Base-by-base conservation (phyloP, 2,797 vertebrate species). In the Acanthurus leucopareius region DNA sequence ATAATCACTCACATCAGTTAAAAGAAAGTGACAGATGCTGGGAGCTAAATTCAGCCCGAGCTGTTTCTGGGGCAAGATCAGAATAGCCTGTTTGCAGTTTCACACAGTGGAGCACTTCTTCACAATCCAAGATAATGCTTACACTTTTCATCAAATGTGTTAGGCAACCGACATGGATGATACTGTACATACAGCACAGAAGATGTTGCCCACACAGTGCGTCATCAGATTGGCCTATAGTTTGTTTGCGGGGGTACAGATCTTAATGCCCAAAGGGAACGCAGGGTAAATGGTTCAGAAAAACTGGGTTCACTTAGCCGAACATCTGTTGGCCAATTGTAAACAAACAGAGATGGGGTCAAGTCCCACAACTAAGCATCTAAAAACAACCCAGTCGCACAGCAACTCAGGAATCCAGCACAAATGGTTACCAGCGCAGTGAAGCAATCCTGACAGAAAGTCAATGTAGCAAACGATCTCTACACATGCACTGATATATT, bases 251-350 rank as follows among this genome's bases (percentile, higher is more conserved):
- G 78, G 85, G 67, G 69, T 75, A 78, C 75, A 60, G 58, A 87
- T 75, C 80, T 70, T 69, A 35, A 67, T 91, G 84, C 87, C 88
- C 52, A 25, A 86, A 82, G 90, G 91, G 67, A 80, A 85, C 70
- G 69, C 75, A 57, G 84, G 82, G 81, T 82, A 87, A 66, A 86
- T 84, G 83, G 83, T 85, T 88, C 80, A 86, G 79, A 32, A 91
- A 90, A 91, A 86, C 81, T 77, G 72, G 70, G 68, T 80, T 79
- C 79, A 60, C 58, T 80, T 54, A 73, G 76, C 74, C 62, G 77
- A 94, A 93, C 94, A 94, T 95, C 91, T 94, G 91, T 73, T 73
- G 66, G 75, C 75, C 86, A 72, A 90, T 75, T 88, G 80, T 90
- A 89, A 94, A 90, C 79, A 90, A 89, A 85, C 79, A 81, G 63